These are phyloP conservation scores for Eurystomus gularis DNA, from an alignment of 2,113 vertebrate genomes.

Conservation along the genomic window DNA sequence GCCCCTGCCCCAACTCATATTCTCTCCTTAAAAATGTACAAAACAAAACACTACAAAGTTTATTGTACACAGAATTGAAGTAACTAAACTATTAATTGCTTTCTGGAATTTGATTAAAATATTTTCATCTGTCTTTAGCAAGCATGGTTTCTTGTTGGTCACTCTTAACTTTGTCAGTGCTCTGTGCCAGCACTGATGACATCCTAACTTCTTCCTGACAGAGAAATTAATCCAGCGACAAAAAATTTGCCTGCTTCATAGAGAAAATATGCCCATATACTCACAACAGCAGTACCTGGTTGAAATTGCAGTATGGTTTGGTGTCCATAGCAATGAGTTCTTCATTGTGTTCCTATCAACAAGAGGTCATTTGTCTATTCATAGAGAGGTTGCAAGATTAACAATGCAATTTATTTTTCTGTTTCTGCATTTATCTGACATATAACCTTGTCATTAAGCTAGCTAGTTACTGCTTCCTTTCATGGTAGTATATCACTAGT, in stretches of 20 bases:
- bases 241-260: fast-evolving
- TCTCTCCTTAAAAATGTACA: not conserved
- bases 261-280: not conserved
- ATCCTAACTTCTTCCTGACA: not conserved
- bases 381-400: not conserved
- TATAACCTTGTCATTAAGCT: not conserved
- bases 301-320: not conserved
- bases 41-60: not conserved
- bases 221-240: not conserved
- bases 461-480: not conserved
- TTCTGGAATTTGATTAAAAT: not conserved
- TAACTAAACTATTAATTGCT: not conserved
- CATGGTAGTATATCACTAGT: not conserved
- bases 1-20: fast-evolving
- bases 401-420: not conserved
- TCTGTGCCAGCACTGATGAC: not conserved
- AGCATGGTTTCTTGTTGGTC: not conserved
- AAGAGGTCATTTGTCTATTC: not conserved
- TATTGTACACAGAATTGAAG: not conserved
- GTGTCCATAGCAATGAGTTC: not conserved
- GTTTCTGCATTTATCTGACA: not conserved
- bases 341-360: not conserved
- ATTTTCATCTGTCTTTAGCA: not conserved
- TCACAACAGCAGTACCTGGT: not conserved
- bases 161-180: not conserved